phyloP scores from a whole-genome alignment of 35 echinoderm and acorn worm species.

The Lytechinus variegatus region DNA sequence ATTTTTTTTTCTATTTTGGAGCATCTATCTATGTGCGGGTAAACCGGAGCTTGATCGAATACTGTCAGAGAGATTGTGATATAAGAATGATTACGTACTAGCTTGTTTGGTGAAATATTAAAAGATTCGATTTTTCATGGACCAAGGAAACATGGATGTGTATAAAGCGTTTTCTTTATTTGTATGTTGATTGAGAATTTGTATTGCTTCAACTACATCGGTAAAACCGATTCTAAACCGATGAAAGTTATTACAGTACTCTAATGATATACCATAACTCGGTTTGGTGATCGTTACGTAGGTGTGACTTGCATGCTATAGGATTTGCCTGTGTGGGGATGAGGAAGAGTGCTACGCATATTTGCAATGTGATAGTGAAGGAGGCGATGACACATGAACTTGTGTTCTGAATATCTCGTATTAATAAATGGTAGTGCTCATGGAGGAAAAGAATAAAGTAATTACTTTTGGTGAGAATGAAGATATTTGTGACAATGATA shows the following conservation, averaged over 20 bases:
- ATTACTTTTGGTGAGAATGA: background rate
- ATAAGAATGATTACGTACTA: constrained; percentile 17
- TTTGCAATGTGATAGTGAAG: background rate
- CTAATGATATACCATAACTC: no score
- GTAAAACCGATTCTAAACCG: no score
- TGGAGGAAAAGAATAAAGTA: background rate
- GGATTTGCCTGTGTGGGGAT: no score
- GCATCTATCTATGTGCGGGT: constrained; percentile 15
- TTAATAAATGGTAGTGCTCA: background rate
- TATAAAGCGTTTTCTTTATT: background rate
- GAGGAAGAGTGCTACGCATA: background rate
- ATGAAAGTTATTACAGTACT: no score
- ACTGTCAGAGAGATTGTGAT: background rate
- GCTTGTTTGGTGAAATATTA: constrained; percentile 40
- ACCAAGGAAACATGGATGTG: constrained; percentile 8
- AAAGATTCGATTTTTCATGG: constrained; percentile 32
- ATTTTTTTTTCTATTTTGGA: background rate
- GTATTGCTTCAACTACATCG: background rate
- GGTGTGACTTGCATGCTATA: no score
- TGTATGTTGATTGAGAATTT: background rate
- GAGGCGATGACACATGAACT: background rate
- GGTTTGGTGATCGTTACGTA: no score
- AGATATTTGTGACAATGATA: background rate
- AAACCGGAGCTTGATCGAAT: background rate
- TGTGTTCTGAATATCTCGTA: background rate